phyloP scores from a whole-genome alignment of 2,888 invertebrate genomes.

The Yponomeuta malinellus region DNA sequence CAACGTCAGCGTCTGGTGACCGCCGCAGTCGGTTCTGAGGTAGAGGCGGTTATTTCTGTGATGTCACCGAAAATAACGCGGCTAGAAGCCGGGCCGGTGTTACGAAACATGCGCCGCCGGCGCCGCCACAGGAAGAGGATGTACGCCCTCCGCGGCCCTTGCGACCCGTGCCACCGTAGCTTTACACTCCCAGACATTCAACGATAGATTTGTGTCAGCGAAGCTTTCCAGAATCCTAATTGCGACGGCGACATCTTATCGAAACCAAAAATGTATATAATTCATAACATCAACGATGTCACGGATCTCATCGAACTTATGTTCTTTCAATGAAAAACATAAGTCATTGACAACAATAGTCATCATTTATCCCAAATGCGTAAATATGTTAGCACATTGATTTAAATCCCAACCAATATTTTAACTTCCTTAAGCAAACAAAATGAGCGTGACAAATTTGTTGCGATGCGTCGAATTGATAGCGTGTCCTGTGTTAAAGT shows the following conservation, averaged over 20 bases:
- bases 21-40: conserved; percentile 51
- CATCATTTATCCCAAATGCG: not conserved
- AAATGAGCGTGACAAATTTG: conserved; percentile 52
- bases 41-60: conserved; percentile 70
- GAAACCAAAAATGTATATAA: not conserved
- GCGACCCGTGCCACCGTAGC: conserved; percentile 11
- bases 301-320: not conserved
- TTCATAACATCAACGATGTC: not conserved
- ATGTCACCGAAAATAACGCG: conserved; percentile 71
- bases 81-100: conserved; percentile 40
- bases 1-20: conserved; percentile 64
- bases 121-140: conserved; percentile 61
- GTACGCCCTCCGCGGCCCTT: conserved; percentile 36
- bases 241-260: not conserved
- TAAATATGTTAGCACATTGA: conserved; percentile 8
- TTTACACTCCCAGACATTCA: conserved; percentile 17
- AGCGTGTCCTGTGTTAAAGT: conserved; percentile 20
- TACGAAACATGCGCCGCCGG: conserved; percentile 53
- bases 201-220: conserved; percentile 14
- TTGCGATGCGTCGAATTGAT: conserved; percentile 26
- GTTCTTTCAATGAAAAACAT: not conserved
- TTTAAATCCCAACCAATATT: conserved; percentile 24
- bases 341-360: not conserved
- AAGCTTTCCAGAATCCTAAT: not conserved
- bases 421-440: conserved; percentile 48